phyloP scores from a whole-genome alignment of 2,888 invertebrate species.

The Myopa tessellatipennis region DNA sequence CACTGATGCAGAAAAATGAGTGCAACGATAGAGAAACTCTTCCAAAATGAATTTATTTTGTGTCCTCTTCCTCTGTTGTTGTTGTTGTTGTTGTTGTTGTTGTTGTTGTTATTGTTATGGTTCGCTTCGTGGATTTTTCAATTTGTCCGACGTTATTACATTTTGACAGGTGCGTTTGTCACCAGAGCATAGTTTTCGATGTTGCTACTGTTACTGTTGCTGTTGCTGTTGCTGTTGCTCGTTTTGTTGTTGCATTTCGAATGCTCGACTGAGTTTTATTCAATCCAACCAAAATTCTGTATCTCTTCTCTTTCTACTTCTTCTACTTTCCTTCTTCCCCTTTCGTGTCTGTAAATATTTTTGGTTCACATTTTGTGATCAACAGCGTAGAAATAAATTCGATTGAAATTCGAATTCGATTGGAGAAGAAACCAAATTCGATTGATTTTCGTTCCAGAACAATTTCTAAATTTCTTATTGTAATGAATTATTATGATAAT shows the following conservation, averaged over 20 bases:
- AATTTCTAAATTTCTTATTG: not conserved
- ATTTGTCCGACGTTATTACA: not conserved
- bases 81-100: not conserved
- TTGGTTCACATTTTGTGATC: conserved; percentile 14
- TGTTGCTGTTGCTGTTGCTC: not conserved
- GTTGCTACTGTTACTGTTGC: not conserved
- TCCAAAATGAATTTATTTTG: not conserved
- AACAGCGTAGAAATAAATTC: conserved; percentile 24
- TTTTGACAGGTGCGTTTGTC: conserved; percentile 30
- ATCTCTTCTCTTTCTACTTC: not conserved
- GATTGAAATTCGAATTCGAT: no score
- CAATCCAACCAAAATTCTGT: not conserved
- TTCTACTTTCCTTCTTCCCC: not conserved
- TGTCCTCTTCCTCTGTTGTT: not conserved
- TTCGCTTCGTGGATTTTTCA: not conserved
- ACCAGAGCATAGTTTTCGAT: not conserved
- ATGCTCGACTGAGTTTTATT: conserved; percentile 9
- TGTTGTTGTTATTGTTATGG: not conserved
- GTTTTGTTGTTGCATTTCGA: not conserved
- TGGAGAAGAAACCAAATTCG: no score
- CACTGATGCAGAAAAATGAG: not conserved
- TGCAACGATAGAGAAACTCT: not conserved
- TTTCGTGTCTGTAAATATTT: conserved; percentile 5
- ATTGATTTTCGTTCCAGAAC: not conserved
- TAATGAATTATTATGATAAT: not conserved